A percentile compares a stretch with the other conserved stretches of the same genome.
phyloP scores from a whole-genome alignment of 2,888 invertebrate genomes.

The Rotaria magnacalcarata region DNA sequence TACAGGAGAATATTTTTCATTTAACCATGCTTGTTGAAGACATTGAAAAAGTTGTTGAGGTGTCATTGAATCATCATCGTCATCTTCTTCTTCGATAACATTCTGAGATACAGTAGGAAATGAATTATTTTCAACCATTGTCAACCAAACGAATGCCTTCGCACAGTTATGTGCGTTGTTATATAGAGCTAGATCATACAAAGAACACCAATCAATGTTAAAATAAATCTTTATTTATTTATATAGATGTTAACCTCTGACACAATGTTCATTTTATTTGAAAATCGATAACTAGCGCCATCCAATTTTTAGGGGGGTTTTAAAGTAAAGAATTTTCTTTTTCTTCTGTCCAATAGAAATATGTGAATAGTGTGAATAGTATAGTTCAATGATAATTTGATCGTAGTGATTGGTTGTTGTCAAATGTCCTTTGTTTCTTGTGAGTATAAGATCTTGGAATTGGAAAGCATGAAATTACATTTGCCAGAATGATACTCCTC shows the following conservation, averaged over 20 bases:
- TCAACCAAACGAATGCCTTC: too few relatives aligned
- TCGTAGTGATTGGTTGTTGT: neutral
- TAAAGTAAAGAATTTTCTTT: neutral
- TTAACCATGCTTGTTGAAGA: slow-evolving; percentile 33
- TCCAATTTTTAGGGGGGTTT: neutral
- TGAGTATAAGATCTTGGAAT: neutral
- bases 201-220: neutral
- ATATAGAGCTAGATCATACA: neutral
- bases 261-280: neutral
- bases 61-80: slow-evolving; percentile 23
- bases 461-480: neutral
- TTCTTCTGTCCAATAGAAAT: neutral
- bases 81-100: neutral
- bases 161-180: too few relatives aligned
- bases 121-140: neutral
- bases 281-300: slow-evolving; percentile 15
- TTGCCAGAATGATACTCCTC: neutral
- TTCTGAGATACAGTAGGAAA: neutral
- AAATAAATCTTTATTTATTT: too few relatives aligned
- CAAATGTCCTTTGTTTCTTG: neutral
- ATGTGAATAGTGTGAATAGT: neutral
- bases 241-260: neutral
- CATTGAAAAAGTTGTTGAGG: neutral
- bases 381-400: neutral
- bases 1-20: slow-evolving; percentile 29